Percentiles rank a stretch among this genome's conserved stretches.
Conservation (phyloP, 2,888 invertebrate genomes). For the Pardosa pseudoannulata region DNA sequence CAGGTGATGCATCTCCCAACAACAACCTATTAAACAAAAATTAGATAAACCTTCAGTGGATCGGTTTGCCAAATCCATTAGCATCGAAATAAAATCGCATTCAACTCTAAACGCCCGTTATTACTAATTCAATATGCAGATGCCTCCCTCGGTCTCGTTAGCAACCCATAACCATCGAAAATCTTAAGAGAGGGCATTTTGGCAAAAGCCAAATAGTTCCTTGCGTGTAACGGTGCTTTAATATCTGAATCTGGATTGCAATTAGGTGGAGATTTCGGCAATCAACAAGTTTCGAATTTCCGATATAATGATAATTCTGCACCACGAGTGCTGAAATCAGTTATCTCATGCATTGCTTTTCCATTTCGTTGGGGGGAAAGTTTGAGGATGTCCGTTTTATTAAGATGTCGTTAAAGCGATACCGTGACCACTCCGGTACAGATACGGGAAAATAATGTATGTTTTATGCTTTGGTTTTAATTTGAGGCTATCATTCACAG, state of each 20-base stretch:
- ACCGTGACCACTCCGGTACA: too few relatives aligned
- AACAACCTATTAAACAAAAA: too few relatives aligned
- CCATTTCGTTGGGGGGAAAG: conserved; percentile 2
- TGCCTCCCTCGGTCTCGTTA: conserved; percentile 14
- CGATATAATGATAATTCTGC: conserved; percentile 66
- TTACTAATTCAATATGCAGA: conserved; percentile 26
- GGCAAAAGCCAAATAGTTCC: conserved; percentile 32
- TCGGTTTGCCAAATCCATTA: too few relatives aligned
- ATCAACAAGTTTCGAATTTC: conserved; percentile 69
- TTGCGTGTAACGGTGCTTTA: conserved; percentile 26
- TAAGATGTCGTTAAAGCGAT: conserved; percentile 33
- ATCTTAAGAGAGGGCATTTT: conserved; percentile 56
- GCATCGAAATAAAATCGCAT: too few relatives aligned
- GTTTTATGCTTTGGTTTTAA: too few relatives aligned
- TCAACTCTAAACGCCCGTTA: neutral
- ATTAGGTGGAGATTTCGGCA: conserved; percentile 56
- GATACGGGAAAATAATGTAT: too few relatives aligned
- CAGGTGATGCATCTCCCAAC: too few relatives aligned
- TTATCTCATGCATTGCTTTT: conserved; percentile 29
- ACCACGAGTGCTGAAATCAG: neutral
- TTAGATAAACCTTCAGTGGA: too few relatives aligned
- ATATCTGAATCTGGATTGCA: conserved; percentile 50
- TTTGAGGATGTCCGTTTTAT: conserved; percentile 36
- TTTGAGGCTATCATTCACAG: too few relatives aligned
- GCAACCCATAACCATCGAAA: conserved; percentile 41